Evolutionary conservation across 2,797 vertebrate species (phyloP), one percentile per base, ranked within the genome.

Genomic region (Parambassis ranga): DNA sequence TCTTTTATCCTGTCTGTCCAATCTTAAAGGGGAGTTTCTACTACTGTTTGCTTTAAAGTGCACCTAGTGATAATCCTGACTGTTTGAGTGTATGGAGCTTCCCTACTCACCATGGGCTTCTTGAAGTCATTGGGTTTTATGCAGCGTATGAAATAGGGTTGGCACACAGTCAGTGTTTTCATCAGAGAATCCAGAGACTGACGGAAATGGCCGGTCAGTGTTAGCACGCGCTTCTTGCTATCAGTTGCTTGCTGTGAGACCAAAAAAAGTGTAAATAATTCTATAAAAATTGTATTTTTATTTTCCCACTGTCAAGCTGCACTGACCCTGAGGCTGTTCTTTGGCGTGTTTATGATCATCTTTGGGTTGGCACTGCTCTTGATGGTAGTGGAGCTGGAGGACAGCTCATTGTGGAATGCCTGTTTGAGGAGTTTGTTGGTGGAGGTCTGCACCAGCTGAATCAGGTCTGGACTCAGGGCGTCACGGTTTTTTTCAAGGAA

Each of bases 401-500:
- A 59, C 18, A 90, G 51, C 6, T 90, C 89, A 0, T 32, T 70
- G 1, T 91, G 84, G 83, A 98, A 99, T 28, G 91, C 83, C 63
- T 93, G 81, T 59, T 83, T 95, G 64, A 99, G 90, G 68, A 99
- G 95, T 72, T 94, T 95, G 86, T 93, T 98, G 84, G 83, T 84
- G 10, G 97, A 98, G 5, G 91, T 94, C 62, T 95, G 83, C 78
- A 98, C 84, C 77, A 97, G 69, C 38, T 91, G 82, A 44, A 98
- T 90, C 65, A 98, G 81, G 30, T 97, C 95, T 41, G 87, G 62
- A 78, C 94, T 98, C 61, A 98, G 75, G 2, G 93, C 77, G 8
- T 99, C 96, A 15, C 96, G 94, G 74, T 99, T 99, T 78, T 99
- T 99, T 84, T 98, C 97, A 69, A 99, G 91, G 76, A 99, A 98